Evolutionary conservation across 2,888 invertebrate species (phyloP).

Genomic region (Acleris cristana): DNA sequence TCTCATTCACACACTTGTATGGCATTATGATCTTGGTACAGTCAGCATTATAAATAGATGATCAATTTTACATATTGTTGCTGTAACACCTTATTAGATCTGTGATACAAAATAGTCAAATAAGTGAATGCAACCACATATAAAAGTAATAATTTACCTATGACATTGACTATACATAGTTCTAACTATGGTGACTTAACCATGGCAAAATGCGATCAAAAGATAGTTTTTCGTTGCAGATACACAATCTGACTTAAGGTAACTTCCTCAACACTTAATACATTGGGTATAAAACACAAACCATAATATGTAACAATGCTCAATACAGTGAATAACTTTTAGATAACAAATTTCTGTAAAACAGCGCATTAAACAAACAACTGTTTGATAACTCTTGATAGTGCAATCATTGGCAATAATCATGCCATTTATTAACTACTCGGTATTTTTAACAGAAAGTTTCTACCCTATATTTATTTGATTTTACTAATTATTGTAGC

Average conservation of each 20-base stretch:
- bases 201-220: slow-evolving; percentile 19
- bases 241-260: slow-evolving; percentile 2
- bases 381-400: slow-evolving; percentile 33
- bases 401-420: slow-evolving; percentile 28
- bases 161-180: not conserved
- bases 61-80: not conserved
- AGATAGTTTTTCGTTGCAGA: slow-evolving; percentile 2
- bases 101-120: too few species aligned
- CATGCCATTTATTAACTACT: slow-evolving; percentile 30
- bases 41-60: too few species aligned
- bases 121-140: too few species aligned
- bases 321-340: slow-evolving; percentile 28
- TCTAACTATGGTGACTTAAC: slow-evolving; percentile 11
- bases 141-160: too few species aligned
- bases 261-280: not conserved
- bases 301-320: slow-evolving; percentile 9
- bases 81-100: not conserved
- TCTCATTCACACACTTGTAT: slow-evolving; percentile 34
- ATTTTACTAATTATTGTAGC: slow-evolving; percentile 12
- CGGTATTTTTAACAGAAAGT: slow-evolving; percentile 21
- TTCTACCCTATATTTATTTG: slow-evolving; percentile 24
- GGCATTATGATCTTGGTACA: slow-evolving; percentile 24
- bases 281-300: slow-evolving; percentile 8
- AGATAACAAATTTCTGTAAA: slow-evolving; percentile 32
- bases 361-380: slow-evolving; percentile 35